Evolutionary conservation across 1,140 invertebrate genomes (phyloP).

Genomic region (Drosophila virilis): DNA sequence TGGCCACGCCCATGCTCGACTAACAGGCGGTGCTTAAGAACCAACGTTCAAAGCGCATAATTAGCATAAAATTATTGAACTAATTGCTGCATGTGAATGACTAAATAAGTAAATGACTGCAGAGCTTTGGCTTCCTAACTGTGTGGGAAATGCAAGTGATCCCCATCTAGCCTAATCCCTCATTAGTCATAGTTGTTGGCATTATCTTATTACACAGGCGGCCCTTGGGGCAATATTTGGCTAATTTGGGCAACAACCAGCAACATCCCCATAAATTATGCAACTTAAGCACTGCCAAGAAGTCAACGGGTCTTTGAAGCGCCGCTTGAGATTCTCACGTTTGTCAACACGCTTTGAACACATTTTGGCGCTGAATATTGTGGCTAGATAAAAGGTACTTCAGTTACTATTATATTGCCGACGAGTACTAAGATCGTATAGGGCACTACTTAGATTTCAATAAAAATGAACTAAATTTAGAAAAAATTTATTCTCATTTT

Average conservation of each 20-base stretch:
- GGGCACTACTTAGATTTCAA: neutral
- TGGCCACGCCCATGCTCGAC: conserved; percentile 47
- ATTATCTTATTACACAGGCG: conserved; percentile 48
- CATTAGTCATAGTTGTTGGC: conserved; percentile 47
- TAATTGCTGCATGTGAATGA: conserved; percentile 70
- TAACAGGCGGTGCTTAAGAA: conserved; percentile 51
- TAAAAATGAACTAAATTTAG: neutral
- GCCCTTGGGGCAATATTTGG: conserved; percentile 52
- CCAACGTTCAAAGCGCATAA: conserved; percentile 53
- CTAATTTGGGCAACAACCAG: conserved; percentile 60
- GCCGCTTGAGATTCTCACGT: conserved; percentile 66
- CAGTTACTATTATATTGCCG: conserved; percentile 11
- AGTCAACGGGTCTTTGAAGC: conserved; percentile 57
- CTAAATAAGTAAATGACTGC: conserved; percentile 31
- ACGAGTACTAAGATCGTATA: neutral
- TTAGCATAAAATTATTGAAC: conserved; percentile 78
- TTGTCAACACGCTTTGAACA: conserved; percentile 60
- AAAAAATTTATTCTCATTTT: too few relatives aligned
- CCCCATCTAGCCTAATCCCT: conserved; percentile 31
- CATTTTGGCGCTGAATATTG: neutral
- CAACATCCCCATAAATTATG: conserved; percentile 69
- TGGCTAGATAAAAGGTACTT: neutral
- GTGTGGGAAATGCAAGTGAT: conserved; percentile 73
- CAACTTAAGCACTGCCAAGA: conserved; percentile 27
- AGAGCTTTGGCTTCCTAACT: neutral